Conservation (phyloP, 2,113 vertebrate genomes). For the Catagonus wagneri region DNA sequence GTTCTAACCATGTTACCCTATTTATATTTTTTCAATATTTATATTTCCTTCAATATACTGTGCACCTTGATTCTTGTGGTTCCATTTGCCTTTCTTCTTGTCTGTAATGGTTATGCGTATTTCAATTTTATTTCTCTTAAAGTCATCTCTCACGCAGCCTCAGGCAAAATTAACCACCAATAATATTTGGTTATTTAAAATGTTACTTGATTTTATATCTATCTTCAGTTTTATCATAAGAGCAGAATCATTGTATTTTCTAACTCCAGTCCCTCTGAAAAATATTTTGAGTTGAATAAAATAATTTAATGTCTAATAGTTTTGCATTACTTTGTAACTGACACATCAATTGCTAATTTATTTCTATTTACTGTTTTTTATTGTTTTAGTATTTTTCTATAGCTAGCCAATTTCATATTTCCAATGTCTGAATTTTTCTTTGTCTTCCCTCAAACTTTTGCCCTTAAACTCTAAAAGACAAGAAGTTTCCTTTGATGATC, state of each 20-base stretch:
- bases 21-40: too few species aligned
- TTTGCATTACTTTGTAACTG: not conserved
- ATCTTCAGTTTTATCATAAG: not conserved
- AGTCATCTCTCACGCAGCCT: not conserved
- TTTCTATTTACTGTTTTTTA: not conserved
- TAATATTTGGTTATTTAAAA: not conserved
- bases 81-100: not conserved
- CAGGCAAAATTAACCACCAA: conserved; percentile 1
- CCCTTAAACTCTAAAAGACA: not conserved
- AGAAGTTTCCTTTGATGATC: not conserved
- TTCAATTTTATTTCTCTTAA: not conserved
- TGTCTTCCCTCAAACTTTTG: not conserved
- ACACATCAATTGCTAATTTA: not conserved
- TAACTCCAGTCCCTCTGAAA: not conserved
- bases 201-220: not conserved
- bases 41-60: not conserved
- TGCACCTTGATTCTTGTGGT: not conserved
- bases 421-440: conserved; percentile 1
- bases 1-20: not conserved
- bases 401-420: not conserved
- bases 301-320: not conserved
- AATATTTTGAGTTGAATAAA: conserved; percentile 10
- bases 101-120: not conserved
- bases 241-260: not conserved
- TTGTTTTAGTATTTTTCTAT: conserved; percentile 5